A percentile compares a stretch with the other conserved stretches of the same genome.
Evolutionary conservation across 2,888 invertebrate genomes (phyloP).

Genomic region (Phanerotoma sp.): DNA sequence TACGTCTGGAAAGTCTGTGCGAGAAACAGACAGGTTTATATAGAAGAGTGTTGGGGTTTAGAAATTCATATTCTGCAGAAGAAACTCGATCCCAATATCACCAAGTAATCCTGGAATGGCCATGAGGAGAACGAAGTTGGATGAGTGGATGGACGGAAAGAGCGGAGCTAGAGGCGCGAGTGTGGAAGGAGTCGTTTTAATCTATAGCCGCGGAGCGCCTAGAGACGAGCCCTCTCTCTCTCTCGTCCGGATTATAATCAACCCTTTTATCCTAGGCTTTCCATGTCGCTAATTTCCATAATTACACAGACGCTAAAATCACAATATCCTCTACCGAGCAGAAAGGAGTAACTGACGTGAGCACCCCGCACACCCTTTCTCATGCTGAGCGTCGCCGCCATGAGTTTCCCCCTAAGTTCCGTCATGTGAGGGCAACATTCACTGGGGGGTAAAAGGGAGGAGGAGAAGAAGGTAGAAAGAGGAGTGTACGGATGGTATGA

Average conservation of each 20-base stretch:
- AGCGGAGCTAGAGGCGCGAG: slow-evolving; percentile 48
- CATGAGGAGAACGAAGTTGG: slow-evolving; percentile 23
- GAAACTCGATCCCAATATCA: slow-evolving; percentile 49
- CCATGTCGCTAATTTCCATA: slow-evolving; percentile 59
- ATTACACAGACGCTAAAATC: slow-evolving; percentile 59
- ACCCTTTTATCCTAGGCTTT: slow-evolving; percentile 59
- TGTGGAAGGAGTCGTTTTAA: slow-evolving; percentile 56
- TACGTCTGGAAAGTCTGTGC: no score
- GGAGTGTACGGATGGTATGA: no score
- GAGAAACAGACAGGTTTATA: no score
- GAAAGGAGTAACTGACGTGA: slow-evolving; percentile 56
- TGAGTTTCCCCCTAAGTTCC: slow-evolving; percentile 13
- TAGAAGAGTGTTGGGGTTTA: slow-evolving; percentile 6
- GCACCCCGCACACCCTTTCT: slow-evolving; percentile 30
- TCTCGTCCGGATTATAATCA: slow-evolving; percentile 56
- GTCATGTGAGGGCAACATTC: slow-evolving; percentile 20
- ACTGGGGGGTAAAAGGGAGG: no score
- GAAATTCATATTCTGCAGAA: slow-evolving; percentile 27
- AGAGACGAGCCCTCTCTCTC: slow-evolving; percentile 18
- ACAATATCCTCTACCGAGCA: slow-evolving; percentile 55
- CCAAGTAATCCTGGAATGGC: slow-evolving; percentile 40
- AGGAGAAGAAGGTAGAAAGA: no score
- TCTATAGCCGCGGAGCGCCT: slow-evolving; percentile 48
- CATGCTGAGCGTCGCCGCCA: slow-evolving; percentile 23
- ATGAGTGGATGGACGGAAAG: slow-evolving; percentile 19